These are phyloP conservation scores for Anastrepha obliqua DNA, from an alignment of 1,140 invertebrate genomes.

Conservation along the genomic window DNA sequence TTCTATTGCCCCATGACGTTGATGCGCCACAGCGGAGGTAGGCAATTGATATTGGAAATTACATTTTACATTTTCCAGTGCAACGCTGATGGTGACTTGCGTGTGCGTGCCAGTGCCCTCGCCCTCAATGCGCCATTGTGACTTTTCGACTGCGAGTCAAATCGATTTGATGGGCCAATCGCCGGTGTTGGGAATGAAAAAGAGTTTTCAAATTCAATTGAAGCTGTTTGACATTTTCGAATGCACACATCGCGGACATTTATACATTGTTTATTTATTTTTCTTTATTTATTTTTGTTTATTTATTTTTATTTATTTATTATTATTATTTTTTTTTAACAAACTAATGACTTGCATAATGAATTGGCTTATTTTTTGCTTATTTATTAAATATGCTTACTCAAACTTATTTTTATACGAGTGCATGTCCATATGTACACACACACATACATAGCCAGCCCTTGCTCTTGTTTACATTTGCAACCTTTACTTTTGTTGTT, in stretches of 20 bases:
- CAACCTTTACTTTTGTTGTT: not conserved
- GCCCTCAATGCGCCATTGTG: not conserved
- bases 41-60: not conserved
- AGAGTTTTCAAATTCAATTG: not conserved
- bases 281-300: not conserved
- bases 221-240: not conserved
- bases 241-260: no score
- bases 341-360: no score
- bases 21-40: not conserved
- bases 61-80: not conserved
- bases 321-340: no score
- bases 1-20: not conserved
- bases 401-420: no score
- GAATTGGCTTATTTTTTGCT: no score
- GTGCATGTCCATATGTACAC: not conserved
- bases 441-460: not conserved
- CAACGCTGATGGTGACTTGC: not conserved
- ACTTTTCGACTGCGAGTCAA: not conserved
- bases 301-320: not conserved
- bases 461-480: not conserved
- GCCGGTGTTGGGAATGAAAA: not conserved
- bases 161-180: not conserved
- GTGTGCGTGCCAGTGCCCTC: not conserved
- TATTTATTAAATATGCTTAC: no score
- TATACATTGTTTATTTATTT: not conserved